phyloP scores from a whole-genome alignment of 2,888 invertebrate genomes.

The Lathronympha strigana region DNA sequence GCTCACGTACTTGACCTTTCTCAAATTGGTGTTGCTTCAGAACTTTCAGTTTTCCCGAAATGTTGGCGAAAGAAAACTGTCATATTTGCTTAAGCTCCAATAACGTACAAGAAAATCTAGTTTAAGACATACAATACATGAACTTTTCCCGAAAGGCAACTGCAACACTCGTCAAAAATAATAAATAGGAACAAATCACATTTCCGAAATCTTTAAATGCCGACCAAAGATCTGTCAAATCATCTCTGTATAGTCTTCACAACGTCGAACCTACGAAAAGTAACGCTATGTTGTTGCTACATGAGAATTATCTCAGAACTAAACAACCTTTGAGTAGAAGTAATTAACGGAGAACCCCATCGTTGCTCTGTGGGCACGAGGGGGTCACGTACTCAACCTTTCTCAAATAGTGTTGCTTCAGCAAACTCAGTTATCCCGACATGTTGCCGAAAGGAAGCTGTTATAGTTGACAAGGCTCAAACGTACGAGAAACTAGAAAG shows the following conservation, averaged over 20 bases:
- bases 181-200: no score
- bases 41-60: neutral
- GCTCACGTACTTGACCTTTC: neutral
- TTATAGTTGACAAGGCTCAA: neutral
- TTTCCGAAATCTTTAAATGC: no score
- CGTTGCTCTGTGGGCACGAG: neutral
- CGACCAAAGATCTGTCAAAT: no score
- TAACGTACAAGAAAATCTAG: no score
- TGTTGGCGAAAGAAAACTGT: no score
- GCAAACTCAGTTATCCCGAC: neutral
- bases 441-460: neutral
- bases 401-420: constrained; percentile 5
- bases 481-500: no score
- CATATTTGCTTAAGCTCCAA: no score
- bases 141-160: no score
- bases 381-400: neutral
- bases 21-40: neutral
- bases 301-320: neutral
- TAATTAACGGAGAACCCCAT: neutral
- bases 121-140: no score
- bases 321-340: neutral
- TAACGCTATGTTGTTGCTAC: neutral
- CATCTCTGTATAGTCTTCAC: no score
- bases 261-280: neutral
- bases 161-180: no score